Evolutionary conservation across 2,797 vertebrate species (phyloP), one percentile per base, ranked within the genome.

Genomic region (Antrozous pallidus): DNA sequence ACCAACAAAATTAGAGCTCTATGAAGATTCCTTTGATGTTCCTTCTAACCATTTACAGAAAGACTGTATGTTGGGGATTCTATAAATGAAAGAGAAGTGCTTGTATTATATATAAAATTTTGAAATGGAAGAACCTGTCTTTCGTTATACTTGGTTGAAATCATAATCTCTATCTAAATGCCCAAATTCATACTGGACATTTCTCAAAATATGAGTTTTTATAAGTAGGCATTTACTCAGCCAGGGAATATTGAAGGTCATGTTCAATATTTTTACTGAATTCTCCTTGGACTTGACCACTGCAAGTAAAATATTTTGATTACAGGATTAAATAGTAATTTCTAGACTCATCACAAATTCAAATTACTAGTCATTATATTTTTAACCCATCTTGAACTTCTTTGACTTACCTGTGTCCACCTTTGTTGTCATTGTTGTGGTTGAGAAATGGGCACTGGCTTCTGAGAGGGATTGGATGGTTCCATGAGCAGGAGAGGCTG

Each of bases 251-350:
- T 18, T 26, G 10, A 83, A 70, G 22, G 20, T 80, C 1, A 5
- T 73, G 6, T 20, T 82, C n/a, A 36, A 42, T 18, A 54, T 28
- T 71, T 87, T 89, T 83, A 77, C 58, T 40, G 54, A 80, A n/a
- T 47, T 82, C 12, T 54, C 2, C 2, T 92, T 45, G 22, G 20
- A 49, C 40, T 54, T 54, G 4, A 16, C 14, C 45, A 54, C 5
- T 51, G 26, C 10, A 81, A 78, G 47, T 36, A 33, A 31, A 40
- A 47, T 13, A 0, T 40, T 67, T 63, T 85, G 33, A 49, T 54
- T 40, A 61, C 18, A 78, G 9, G n/a, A 88, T 47, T 45, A 61
- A 47, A 56, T 42, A 38, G 3, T 56, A 38, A 71, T 38, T 75
- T 61, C n/a, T 61, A 69, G 7, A 36, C 56, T 63, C 3, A 8